Conservation (phyloP, 2,113 vertebrate genomes). For the Elaphurus davidianus region DNA sequence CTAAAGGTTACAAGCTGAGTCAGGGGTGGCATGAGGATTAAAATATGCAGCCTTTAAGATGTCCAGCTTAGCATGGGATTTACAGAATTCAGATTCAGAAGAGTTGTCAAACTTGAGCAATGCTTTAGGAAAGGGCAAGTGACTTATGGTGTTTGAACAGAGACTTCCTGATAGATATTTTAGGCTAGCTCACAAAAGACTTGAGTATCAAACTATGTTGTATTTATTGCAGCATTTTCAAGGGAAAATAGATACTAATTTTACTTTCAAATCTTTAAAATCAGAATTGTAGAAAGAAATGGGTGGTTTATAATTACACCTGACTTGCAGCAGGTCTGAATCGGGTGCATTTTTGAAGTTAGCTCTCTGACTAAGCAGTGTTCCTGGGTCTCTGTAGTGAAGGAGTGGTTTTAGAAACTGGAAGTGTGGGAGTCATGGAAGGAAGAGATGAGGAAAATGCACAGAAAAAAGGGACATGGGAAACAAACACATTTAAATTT, state of each 20-base stretch:
- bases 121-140: background rate
- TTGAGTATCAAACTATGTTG: background rate
- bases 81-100: background rate
- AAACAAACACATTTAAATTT: conserved; percentile 84
- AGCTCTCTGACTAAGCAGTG: conserved; percentile 12
- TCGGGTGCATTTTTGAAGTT: conserved; percentile 63
- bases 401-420: conserved; percentile 70
- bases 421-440: conserved; percentile 22
- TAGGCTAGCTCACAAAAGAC: background rate
- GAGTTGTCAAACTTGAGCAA: background rate
- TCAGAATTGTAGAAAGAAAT: conserved; percentile 45
- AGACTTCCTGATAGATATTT: background rate
- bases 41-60: background rate
- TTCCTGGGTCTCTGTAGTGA: conserved; percentile 64
- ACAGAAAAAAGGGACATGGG: conserved; percentile 76
- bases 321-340: conserved; percentile 24
- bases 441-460: conserved; percentile 76
- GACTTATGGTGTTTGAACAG: background rate
- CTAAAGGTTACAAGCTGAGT: conserved; percentile 37
- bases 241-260: conserved; percentile 15
- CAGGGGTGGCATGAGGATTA: background rate
- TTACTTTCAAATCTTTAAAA: conserved; percentile 62
- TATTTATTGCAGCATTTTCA: background rate
- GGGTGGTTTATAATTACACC: background rate
- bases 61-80: background rate